Percentiles rank a stretch among this genome's conserved stretches.
Evolutionary conservation across 2,113 vertebrate genomes (phyloP).

Genomic region (Eretmochelys imbricata): DNA sequence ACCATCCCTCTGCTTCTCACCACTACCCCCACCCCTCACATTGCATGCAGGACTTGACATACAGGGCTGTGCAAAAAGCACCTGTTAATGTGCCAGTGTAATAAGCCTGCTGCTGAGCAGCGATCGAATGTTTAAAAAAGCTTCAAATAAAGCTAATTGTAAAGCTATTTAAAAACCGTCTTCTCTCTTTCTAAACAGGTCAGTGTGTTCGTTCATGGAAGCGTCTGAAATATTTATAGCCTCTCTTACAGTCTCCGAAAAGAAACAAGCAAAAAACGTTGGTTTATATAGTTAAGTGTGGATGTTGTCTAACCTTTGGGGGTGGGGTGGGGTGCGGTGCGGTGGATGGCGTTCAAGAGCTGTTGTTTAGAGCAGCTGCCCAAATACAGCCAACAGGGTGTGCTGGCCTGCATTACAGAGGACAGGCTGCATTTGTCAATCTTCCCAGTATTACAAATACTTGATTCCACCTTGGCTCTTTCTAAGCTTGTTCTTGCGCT

Average conservation of each 20-base stretch:
- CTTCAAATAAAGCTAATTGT: neutral
- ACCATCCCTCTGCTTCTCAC: neutral
- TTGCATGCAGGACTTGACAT: neutral
- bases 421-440: neutral
- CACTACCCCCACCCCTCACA: neutral
- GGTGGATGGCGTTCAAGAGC: neutral
- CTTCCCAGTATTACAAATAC: neutral
- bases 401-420: neutral
- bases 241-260: slow-evolving; percentile 39
- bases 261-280: neutral
- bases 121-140: neutral
- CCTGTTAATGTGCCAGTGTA: neutral
- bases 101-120: neutral
- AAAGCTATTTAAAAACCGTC: slow-evolving; percentile 41
- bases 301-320: neutral
- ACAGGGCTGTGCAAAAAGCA: neutral
- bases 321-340: neutral
- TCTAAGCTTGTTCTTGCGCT: neutral
- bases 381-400: neutral
- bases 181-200: neutral
- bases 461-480: neutral
- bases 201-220: neutral
- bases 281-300: neutral
- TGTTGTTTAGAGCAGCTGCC: neutral
- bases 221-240: slow-evolving; percentile 41